Evolutionary conservation across 2,113 vertebrate genomes (phyloP), one percentile per base, ranked within the genome.

Genomic region (Macaca fascicularis): DNA sequence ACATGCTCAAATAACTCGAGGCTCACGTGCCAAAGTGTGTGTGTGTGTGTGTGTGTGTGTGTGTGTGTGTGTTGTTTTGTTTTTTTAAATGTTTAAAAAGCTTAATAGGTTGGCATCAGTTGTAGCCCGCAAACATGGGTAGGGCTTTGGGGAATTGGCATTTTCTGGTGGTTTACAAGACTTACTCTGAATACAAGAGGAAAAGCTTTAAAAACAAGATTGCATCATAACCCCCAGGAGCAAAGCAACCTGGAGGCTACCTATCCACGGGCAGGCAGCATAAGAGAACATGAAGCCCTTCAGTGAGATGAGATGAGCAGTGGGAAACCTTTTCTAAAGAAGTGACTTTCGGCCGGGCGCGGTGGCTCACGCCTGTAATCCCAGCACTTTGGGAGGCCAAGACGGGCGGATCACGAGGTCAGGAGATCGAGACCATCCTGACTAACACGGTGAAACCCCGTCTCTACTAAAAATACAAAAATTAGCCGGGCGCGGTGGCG

Each of bases 11-110:
- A 57, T 93, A 97, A 98, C 96, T 95, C 57, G n/a, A 97, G 98
- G 98, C 98, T 98, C 69, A 76, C 30, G 99, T 99, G 99, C 99
- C 99, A 98, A 99, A 98, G 98, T 95, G 91, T 94, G 97, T 97
- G 96, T 95, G 97, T 59, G 79, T 76, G 96, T 14, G 86, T 14
- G 90, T 14, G 91, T 16, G 76, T 25, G 57, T 67, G 38, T 0
- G 93, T 50, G 89, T 74, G 94, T 75, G 43, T 57, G 55, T 82
- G 22, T 48, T 67, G 23, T 55, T 89, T 70, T 72, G 69, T 79
- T 93, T 94, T 89, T 79, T 78, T 8, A 72, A 96, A 97, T 80
- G 59, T 98, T 91, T 72, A 50, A 95, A 88, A 93, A 69, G 96
- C 97, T 98, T 97, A 69, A 70, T 84, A 97, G 93, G 89, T 98